Base-by-base conservation (phyloP, 2,888 invertebrate genomes). In the Luperina nickerlii region DNA sequence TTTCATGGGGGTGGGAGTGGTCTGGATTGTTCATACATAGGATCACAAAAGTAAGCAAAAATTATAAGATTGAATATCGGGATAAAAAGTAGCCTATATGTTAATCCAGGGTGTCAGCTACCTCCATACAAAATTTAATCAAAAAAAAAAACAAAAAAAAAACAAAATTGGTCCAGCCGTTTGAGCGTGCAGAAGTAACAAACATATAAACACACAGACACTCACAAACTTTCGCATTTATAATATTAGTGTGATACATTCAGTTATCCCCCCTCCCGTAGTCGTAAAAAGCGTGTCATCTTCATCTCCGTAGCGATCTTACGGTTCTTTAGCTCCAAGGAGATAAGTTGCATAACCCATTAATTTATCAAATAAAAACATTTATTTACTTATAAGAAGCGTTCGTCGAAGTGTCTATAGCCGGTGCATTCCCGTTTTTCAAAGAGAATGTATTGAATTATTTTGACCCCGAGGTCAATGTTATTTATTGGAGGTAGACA, bases 391-490 rank as follows among this genome's bases (percentile, higher is more conserved):
- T 69, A 68, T 74, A 83, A 83, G 84, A 81, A 76, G 67, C 78
- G 70, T 82, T 76, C 78, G 79, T 83, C 85, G 84, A 84, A 69
- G 78, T 76, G 85, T 81, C 80, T 85, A 82, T 78, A 79, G 74
- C 85, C 79, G 81, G 87, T 83, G 77, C 81, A 89, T 89, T 88
- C 82, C 86, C 88, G 88, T 93, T 92, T 92, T 92, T 92, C 92
- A 90, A 92, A 87, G 84, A 88, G 87, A 88, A 88, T 86, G 88
- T 89, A 90, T 92, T 90, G 88, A 92, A 92, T 92, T 89, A 92
- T 92, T 90, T 91, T 90, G 92, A 94, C 93, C 94, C 82, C 82
- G 81, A 82, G 94, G 92, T 94, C 93, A 86, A 79, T 83, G 88
- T 92, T 92, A 94, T 94, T 94, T 94, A 94, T 93, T 90, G 83